Evolutionary conservation across 2,113 vertebrate genomes (phyloP).

Genomic region (Actinemys pallida): DNA sequence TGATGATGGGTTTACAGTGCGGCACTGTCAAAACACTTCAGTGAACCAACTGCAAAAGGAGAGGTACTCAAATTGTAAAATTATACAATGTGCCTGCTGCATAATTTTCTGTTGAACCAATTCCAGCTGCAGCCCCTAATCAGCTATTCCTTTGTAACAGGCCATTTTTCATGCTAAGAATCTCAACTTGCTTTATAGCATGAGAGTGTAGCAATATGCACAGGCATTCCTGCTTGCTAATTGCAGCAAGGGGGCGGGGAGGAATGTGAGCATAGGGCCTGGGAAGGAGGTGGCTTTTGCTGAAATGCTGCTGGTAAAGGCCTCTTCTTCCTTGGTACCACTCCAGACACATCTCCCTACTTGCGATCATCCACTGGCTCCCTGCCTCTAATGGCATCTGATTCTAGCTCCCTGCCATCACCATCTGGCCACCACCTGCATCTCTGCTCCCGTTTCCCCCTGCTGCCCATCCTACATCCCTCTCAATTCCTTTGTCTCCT

Average conservation of each 20-base stretch:
- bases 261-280: neutral
- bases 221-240: neutral
- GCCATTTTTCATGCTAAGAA: neutral
- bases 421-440: neutral
- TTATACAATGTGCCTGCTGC: neutral
- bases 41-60: neutral
- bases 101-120: neutral
- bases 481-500: neutral
- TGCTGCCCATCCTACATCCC: neutral
- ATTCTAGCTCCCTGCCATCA: neutral
- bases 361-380: neutral
- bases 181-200: neutral
- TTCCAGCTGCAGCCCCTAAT: neutral
- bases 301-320: neutral
- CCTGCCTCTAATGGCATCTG: neutral
- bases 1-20: rapidly evolving
- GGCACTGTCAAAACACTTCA: neutral
- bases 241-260: neutral
- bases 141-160: rapidly evolving
- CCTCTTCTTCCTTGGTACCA: neutral
- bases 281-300: neutral
- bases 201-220: neutral
- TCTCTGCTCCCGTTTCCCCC: neutral
- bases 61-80: neutral
- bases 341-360: neutral